Evolutionary conservation across 2,113 vertebrate genomes (phyloP).

Genomic region (Syngnathus scovelli): DNA sequence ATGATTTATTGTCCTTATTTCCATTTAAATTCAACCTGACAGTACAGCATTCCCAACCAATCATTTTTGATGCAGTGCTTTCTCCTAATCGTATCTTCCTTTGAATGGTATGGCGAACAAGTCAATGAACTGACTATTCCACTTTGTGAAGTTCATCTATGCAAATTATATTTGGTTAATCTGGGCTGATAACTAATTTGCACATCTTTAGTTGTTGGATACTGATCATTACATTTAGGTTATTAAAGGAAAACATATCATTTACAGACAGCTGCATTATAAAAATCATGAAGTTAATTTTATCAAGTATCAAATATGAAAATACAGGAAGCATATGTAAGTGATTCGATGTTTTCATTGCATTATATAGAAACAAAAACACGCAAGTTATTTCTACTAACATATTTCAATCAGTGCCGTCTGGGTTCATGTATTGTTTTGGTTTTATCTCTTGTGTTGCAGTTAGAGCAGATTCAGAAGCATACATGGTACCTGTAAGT

Average conservation of each 20-base stretch:
- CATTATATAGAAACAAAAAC: background rate
- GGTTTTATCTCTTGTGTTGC: constrained; percentile 57
- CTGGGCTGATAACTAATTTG: background rate
- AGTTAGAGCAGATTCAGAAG: constrained; percentile 99
- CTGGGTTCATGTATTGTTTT: background rate
- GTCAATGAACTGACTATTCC: no score
- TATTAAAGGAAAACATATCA: background rate
- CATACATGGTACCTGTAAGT: constrained; percentile 99
- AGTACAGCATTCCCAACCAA: no score
- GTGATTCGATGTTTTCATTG: background rate
- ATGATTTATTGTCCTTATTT: no score
- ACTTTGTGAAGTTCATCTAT: no score
- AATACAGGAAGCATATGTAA: background rate
- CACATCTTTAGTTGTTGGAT: background rate
- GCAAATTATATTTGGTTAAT: no score
- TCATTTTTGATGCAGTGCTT: no score
- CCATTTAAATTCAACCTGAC: no score
- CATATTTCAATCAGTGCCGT: background rate
- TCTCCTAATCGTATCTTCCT: no score
- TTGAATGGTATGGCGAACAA: no score
- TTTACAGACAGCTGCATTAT: background rate
- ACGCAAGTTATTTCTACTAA: background rate
- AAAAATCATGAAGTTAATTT: background rate
- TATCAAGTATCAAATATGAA: background rate
- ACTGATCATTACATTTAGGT: background rate